Evolutionary conservation across 1,140 invertebrate genomes (phyloP).

Genomic region (Drosophila santomea): DNA sequence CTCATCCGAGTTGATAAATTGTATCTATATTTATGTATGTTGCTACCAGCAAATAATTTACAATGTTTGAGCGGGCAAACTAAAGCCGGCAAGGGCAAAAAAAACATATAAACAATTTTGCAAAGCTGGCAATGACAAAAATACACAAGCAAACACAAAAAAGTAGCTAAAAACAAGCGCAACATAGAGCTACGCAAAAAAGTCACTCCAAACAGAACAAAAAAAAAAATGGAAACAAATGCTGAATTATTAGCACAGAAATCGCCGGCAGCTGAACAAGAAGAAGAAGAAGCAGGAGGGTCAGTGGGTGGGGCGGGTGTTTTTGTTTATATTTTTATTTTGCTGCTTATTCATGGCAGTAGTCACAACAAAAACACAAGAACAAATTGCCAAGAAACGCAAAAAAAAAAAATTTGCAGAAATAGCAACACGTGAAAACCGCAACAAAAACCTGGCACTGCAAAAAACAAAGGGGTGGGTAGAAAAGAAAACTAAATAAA

Average conservation of each 20-base stretch:
- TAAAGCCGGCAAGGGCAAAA: slow-evolving; percentile 64
- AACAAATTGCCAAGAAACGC: slow-evolving; percentile 42
- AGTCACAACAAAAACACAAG: slow-evolving; percentile 57
- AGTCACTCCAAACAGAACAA: slow-evolving; percentile 28
- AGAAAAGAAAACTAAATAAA: slow-evolving; percentile 3
- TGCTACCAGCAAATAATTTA: slow-evolving; percentile 76
- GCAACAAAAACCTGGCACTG: slow-evolving; percentile 52
- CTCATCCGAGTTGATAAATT: slow-evolving; percentile 78
- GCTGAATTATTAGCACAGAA: slow-evolving; percentile 78
- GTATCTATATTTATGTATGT: slow-evolving; percentile 71
- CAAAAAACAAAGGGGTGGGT: slow-evolving; percentile 18
- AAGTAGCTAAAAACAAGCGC: slow-evolving; percentile 47
- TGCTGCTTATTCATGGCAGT: slow-evolving; percentile 60
- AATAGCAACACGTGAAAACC: slow-evolving; percentile 79
- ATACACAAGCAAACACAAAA: slow-evolving; percentile 30
- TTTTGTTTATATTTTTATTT: slow-evolving; percentile 50
- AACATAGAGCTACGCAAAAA: slow-evolving; percentile 37
- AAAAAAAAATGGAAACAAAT: slow-evolving; percentile 61
- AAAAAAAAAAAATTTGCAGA: slow-evolving; percentile 51
- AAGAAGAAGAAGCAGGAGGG: slow-evolving; percentile 17
- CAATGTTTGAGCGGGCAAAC: slow-evolving; percentile 59
- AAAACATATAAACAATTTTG: slow-evolving; percentile 28
- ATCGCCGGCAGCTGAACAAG: slow-evolving; percentile 43
- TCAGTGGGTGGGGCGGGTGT: slow-evolving; percentile 25
- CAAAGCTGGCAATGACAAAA: slow-evolving; percentile 36